Percentiles rank a stretch among this genome's conserved stretches.
Conservation (phyloP, 2,888 invertebrate genomes). For the Pandemis corylana region DNA sequence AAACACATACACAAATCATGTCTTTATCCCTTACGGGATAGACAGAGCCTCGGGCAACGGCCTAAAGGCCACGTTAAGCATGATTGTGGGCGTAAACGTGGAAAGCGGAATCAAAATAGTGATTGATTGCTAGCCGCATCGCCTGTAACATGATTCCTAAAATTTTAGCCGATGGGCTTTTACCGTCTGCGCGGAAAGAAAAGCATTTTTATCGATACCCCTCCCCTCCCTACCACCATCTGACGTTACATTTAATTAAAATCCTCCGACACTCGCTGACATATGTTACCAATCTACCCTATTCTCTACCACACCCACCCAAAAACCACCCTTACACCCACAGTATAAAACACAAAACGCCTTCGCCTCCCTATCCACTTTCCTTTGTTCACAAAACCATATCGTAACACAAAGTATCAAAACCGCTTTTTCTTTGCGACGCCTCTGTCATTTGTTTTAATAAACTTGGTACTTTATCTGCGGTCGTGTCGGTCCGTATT, state of each 20-base stretch:
- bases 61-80: too few species aligned
- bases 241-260: constrained; percentile 86
- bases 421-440: constrained; percentile 18
- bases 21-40: too few species aligned
- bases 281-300: constrained; percentile 78
- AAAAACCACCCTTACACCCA: constrained; percentile 8
- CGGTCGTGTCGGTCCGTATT: neutral
- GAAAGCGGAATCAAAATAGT: too few species aligned
- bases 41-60: too few species aligned
- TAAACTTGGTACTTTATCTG: constrained; percentile 9
- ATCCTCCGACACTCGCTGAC: constrained; percentile 80
- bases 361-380: neutral
- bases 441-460: constrained; percentile 16
- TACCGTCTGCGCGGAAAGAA: too few species aligned
- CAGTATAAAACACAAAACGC: neutral
- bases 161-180: too few species aligned
- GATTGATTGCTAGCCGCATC: too few species aligned
- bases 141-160: too few species aligned
- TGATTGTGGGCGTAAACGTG: too few species aligned
- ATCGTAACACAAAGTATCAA: neutral
- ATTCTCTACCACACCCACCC: constrained; percentile 12
- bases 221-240: constrained; percentile 51
- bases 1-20: too few species aligned
- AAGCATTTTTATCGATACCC: constrained; percentile 18
- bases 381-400: neutral